Evolutionary conservation across 2,888 invertebrate species (phyloP).

Genomic region (Drosophila putrida): DNA sequence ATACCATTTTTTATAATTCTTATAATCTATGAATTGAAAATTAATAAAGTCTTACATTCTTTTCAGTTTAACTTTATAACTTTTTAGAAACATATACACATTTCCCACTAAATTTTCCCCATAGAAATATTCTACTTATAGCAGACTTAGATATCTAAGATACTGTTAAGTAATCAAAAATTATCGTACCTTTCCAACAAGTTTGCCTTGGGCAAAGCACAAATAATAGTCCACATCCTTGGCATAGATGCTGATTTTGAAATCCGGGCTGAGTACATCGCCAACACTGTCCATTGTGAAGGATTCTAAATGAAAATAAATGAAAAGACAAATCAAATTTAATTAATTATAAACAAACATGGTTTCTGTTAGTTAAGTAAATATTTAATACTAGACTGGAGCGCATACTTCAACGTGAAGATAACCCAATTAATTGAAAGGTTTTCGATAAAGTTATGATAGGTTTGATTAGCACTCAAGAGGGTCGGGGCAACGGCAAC

Average conservation of each 20-base stretch:
- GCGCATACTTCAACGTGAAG: conserved; percentile 58
- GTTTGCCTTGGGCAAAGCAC: conserved; percentile 81
- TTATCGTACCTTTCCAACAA: conserved; percentile 83
- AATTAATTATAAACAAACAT: conserved; percentile 70
- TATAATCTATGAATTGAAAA: no score
- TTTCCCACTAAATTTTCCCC: no score
- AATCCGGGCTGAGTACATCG: conserved; percentile 76
- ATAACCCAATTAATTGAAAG: conserved; percentile 80
- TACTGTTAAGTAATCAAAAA: background rate
- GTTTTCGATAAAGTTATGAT: conserved; percentile 77
- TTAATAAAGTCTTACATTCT: no score
- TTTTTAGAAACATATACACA: no score
- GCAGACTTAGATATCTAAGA: background rate
- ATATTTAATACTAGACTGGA: conserved; percentile 36
- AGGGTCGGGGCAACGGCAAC: background rate
- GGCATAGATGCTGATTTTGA: conserved; percentile 83
- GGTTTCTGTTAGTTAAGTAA: conserved; percentile 53
- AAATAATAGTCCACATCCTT: conserved; percentile 82
- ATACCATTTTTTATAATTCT: no score
- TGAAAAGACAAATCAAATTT: conserved; percentile 51
- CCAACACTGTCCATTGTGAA: conserved; percentile 82
- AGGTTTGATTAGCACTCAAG: conserved; percentile 66
- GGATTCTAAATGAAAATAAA: conserved; percentile 73
- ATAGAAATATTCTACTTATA: background rate
- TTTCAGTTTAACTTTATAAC: no score